Evolutionary conservation across 92 coral and sea anemone genomes (phyloP).

Genomic region (Epizoanthus stellaris): DNA sequence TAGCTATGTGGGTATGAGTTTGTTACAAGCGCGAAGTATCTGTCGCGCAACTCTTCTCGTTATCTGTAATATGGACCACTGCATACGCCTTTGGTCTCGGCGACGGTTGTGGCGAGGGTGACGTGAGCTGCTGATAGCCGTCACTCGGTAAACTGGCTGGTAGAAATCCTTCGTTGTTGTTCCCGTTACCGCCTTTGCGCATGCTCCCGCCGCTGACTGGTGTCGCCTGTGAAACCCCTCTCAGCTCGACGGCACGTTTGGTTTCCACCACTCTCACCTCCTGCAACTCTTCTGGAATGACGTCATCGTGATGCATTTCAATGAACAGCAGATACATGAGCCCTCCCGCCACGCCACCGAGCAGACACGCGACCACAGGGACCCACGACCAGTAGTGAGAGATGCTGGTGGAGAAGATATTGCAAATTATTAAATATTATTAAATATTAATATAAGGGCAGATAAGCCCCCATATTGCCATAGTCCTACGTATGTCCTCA

Average conservation of each 20-base stretch:
- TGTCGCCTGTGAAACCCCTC: neutral
- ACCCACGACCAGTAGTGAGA: slow-evolving; percentile 78
- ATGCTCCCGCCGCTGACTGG: slow-evolving; percentile 18
- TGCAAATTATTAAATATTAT: no score
- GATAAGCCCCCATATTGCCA: neutral
- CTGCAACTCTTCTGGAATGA: slow-evolving; percentile 27
- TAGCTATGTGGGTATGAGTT: neutral
- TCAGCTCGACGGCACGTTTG: neutral
- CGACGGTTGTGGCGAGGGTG: slow-evolving; percentile 25
- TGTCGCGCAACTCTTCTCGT: neutral
- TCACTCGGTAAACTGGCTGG: neutral
- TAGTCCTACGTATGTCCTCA: no score
- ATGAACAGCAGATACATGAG: slow-evolving; percentile 61
- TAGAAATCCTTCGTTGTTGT: neutral
- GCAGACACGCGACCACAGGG: slow-evolving; percentile 70
- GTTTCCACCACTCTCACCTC: slow-evolving; percentile 32
- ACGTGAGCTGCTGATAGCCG: neutral
- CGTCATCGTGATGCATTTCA: slow-evolving; percentile 65
- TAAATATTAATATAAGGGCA: neutral
- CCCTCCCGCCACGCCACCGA: slow-evolving; percentile 77
- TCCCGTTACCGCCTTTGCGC: neutral
- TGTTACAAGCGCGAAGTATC: neutral
- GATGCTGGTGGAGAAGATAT: slow-evolving; percentile 39
- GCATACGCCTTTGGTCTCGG: slow-evolving; percentile 9
- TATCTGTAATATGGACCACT: neutral